phyloP scores from a whole-genome alignment of 2,888 invertebrate genomes.

The Petrolisthes manimaculis region DNA sequence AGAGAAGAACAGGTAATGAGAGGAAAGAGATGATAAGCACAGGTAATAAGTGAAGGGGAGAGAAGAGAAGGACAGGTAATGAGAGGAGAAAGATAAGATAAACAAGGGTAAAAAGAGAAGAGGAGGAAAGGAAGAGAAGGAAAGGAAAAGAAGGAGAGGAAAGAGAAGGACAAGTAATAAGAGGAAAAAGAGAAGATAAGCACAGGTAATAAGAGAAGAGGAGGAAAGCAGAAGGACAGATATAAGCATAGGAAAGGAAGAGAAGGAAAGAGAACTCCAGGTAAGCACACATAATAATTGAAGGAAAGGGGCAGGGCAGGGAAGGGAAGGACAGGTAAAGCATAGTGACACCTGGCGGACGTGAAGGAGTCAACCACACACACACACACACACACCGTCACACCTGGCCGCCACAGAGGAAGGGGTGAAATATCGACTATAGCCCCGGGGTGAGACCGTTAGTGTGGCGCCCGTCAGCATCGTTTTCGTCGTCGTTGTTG shows the following conservation, averaged over 20 bases:
- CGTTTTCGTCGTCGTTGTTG: too few species aligned
- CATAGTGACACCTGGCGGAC: neutral
- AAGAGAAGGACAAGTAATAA: neutral
- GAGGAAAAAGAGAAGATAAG: neutral
- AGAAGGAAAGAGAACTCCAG: neutral
- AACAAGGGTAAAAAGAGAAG: neutral
- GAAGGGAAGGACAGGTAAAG: slow-evolving; percentile 8
- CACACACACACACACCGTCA: too few species aligned
- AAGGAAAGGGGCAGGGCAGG: neutral
- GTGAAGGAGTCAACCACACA: too few species aligned
- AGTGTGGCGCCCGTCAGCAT: too few species aligned
- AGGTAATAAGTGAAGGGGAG: neutral
- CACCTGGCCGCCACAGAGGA: too few species aligned
- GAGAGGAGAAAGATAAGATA: neutral
- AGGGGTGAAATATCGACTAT: too few species aligned
- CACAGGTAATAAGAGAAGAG: neutral
- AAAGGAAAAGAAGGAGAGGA: too few species aligned
- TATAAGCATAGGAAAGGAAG: too few species aligned
- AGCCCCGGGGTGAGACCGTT: too few species aligned
- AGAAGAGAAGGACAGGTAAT: neutral
- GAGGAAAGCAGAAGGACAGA: neutral
- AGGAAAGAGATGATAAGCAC: neutral
- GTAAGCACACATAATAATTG: neutral
- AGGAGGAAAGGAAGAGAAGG: neutral
- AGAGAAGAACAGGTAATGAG: neutral